These are phyloP conservation scores for Drosophila pachea DNA, from an alignment of 1,140 invertebrate species.

Conservation along the genomic window DNA sequence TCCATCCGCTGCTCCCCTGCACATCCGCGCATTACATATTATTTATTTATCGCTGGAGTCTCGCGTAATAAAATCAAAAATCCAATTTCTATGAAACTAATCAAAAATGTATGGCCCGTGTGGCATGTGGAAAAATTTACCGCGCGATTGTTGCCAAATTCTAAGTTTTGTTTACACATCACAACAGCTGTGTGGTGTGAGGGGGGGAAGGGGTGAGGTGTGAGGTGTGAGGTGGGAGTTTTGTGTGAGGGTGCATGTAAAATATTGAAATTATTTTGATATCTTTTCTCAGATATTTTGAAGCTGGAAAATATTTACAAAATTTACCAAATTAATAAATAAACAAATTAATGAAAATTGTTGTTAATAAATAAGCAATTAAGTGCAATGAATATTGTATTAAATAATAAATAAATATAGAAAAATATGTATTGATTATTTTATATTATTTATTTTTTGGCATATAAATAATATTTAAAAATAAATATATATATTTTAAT, in stretches of 20 bases:
- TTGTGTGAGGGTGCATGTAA: not conserved
- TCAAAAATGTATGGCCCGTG: conserved; percentile 54
- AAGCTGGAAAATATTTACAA: no score
- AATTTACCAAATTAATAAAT: no score
- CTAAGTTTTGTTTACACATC: conserved; percentile 60
- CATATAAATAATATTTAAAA: no score
- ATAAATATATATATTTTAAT: no score
- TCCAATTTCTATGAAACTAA: conserved; percentile 59
- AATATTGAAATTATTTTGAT: conserved; percentile 8
- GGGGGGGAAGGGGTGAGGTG: not conserved
- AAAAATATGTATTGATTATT: no score
- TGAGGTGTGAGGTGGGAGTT: no score
- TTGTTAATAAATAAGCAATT: no score
- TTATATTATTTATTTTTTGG: no score
- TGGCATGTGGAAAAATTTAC: conserved; percentile 31
- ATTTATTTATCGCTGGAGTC: conserved; percentile 54
- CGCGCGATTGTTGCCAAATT: conserved; percentile 43
- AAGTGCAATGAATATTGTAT: no score
- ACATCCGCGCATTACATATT: conserved; percentile 31
- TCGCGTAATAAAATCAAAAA: conserved; percentile 71
- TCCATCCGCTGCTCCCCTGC: not conserved
- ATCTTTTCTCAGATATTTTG: no score
- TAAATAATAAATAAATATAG: no score
- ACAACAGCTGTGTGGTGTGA: not conserved
- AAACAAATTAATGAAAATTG: no score